Evolutionary conservation across 2,888 invertebrate species (phyloP).

Genomic region (Tridacna crocea): DNA sequence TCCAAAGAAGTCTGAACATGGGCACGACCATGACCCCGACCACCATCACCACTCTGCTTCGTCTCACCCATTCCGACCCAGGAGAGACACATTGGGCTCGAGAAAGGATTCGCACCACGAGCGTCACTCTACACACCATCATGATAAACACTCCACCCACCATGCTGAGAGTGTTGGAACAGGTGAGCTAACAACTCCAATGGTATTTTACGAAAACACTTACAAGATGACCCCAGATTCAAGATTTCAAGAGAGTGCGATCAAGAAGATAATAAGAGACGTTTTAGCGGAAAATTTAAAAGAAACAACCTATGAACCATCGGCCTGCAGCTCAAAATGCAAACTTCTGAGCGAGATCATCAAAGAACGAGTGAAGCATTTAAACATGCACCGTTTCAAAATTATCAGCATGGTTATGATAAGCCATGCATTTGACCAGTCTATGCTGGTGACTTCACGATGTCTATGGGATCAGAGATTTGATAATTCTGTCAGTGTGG

Average conservation of each 20-base stretch:
- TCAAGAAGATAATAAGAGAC: slow-evolving; percentile 64
- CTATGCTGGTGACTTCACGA: slow-evolving; percentile 73
- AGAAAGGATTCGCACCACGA: slow-evolving; percentile 47
- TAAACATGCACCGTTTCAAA: slow-evolving; percentile 73
- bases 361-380: slow-evolving; percentile 73
- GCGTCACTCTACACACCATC: slow-evolving; percentile 15
- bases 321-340: slow-evolving; percentile 68
- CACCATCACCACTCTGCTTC: slow-evolving; percentile 61
- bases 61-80: slow-evolving; percentile 62
- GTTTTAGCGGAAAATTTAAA: slow-evolving; percentile 73
- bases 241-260: slow-evolving; percentile 62
- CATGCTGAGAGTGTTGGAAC: slow-evolving; percentile 71
- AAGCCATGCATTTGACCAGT: slow-evolving; percentile 70
- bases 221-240: slow-evolving; percentile 75
- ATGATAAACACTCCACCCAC: slow-evolving; percentile 52
- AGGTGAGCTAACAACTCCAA: slow-evolving; percentile 51
- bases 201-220: slow-evolving; percentile 75
- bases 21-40: slow-evolving; percentile 55
- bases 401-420: slow-evolving; percentile 74
- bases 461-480: slow-evolving; percentile 77
- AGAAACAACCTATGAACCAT: slow-evolving; percentile 68
- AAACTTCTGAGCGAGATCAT: slow-evolving; percentile 74
- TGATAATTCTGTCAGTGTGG: slow-evolving; percentile 74
- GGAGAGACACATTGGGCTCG: slow-evolving; percentile 68
- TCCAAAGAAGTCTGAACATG: slow-evolving; percentile 29